Base-by-base conservation (phyloP, 2,113 vertebrate genomes). In the Sialia sialis region DNA sequence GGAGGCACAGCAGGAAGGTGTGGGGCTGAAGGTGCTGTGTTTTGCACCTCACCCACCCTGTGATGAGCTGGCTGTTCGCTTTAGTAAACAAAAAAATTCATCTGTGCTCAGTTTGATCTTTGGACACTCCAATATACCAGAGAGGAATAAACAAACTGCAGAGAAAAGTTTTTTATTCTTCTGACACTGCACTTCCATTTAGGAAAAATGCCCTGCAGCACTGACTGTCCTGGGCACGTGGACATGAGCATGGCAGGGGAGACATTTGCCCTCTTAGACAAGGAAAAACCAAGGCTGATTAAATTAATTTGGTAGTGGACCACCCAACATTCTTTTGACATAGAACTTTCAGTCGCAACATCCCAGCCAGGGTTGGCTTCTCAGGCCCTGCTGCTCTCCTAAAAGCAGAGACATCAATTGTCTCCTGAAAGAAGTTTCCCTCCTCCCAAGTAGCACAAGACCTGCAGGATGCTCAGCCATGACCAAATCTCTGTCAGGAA, bases 201-300 rank as follows among this genome's bases (percentile, higher is more conserved):
- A 25, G 51, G 60, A 67, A 51, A 56, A 89, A 15, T 34, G 51
- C 26, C 52, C 70, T 73, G 75, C 49, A 32, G 9, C 39, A 49
- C 54, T 6, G 72, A 2, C 69, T 23, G 32, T 16, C 9, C 0
- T 10, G 14, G 0, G 68, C 64, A 87, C 43, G 13, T 4, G 48
- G 66, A 43, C 56, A 11, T 0, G 36, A 0, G 2, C 16, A 2
- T 10, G n/a, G 11, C 89, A 68, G 1, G 1, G 1, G 54, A 58
- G 73, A 6, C 49, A 9, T 13, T 39, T 68, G 43, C 26, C 70
- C 49, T n/a, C 44, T n/a, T 8, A 19, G 6, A 23, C 32, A 69
- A 58, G 46, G 19, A 15, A 32, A 80, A 86, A 58, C 3, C 8
- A 16, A 83, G 25, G 41, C n/a, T 58, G 54, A 20, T 38, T 6